Evolutionary conservation across 2,113 vertebrate species (phyloP), one percentile per base, ranked within the genome.

Genomic region (Nycticryphes semicollaris): DNA sequence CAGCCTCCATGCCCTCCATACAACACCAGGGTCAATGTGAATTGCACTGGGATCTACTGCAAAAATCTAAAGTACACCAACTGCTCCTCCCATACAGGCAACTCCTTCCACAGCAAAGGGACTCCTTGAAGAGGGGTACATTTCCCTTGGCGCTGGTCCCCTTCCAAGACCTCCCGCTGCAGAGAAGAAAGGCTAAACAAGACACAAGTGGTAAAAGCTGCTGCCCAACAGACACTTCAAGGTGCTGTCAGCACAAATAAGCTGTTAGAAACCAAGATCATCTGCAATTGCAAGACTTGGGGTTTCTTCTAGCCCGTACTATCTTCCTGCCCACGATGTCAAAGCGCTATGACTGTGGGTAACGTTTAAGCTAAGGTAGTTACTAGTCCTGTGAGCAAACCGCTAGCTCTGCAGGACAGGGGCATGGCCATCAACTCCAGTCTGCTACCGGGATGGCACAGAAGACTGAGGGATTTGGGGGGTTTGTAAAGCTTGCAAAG

Each of bases 391-490:
- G 35, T 0, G 1, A 35, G 24, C 41, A 67, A 62, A 57, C 43
- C 18, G 24, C 59, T 53, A 72, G 27, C 41, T 62, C 56, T 70
- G 56, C 57, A 75, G 80, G 60, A 60, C 72, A 45, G 76, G 35
- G n/a, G 56, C 51, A 56, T 0, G 12, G 57, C 87, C 87, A 78
- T 24, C 28, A 3, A 35, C 30, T 27, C 76, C 77, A 63, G 31
- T 28, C 47, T n/a, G 53, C 87, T 73, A 19, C 37, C 33, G 31
- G 47, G 37, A 83, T 35, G 35, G 85, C 18, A 7, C 84, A 77
- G 90, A 33, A 94, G 41, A 59, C 48, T 47, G 35, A 54, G 51
- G 54, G 87, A 84, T 84, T 82, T 84, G 24, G 51, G 50, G 80
- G 15, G 9, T 2, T 50, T 22, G 30, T 51, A 79, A 77, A 76